A percentile compares a stretch with the other conserved stretches of the same genome.
phyloP scores from a whole-genome alignment of 2,888 invertebrate genomes.

The Leptinotarsa rubiginosa region DNA sequence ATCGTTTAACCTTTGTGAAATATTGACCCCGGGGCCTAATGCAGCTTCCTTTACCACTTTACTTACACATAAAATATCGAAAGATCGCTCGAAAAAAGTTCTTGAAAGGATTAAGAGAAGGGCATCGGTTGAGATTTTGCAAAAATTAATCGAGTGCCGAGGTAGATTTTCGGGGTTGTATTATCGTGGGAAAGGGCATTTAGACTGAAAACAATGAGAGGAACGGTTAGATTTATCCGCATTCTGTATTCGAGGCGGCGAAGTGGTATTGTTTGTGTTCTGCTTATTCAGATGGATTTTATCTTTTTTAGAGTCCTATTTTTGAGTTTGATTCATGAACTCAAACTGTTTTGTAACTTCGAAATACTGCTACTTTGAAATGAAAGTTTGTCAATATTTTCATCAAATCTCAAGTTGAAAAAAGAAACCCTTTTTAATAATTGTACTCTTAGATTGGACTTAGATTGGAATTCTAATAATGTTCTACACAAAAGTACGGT shows the following conservation, averaged over 20 bases:
- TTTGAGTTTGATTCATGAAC: neutral
- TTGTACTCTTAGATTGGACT: no score
- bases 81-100: conserved; percentile 38
- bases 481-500: no score
- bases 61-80: conserved; percentile 42
- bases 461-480: no score
- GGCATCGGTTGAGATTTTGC: conserved; percentile 43
- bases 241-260: neutral
- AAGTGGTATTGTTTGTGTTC: conserved; percentile 4
- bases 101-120: conserved; percentile 45
- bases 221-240: conserved; percentile 22
- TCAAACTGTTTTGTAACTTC: neutral
- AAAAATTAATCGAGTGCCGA: conserved; percentile 42
- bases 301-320: neutral
- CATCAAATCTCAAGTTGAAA: no score
- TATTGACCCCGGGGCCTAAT: conserved; percentile 50
- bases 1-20: conserved; percentile 58
- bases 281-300: conserved; percentile 8
- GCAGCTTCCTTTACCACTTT: conserved; percentile 47
- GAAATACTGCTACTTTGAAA: neutral
- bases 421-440: no score
- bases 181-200: conserved; percentile 50
- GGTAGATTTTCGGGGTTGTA: conserved; percentile 41
- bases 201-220: conserved; percentile 25
- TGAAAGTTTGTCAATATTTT: no score